These are phyloP conservation scores for Rhizoglyphus robini DNA, from an alignment of 1,140 invertebrate genomes.

Conservation along the genomic window DNA sequence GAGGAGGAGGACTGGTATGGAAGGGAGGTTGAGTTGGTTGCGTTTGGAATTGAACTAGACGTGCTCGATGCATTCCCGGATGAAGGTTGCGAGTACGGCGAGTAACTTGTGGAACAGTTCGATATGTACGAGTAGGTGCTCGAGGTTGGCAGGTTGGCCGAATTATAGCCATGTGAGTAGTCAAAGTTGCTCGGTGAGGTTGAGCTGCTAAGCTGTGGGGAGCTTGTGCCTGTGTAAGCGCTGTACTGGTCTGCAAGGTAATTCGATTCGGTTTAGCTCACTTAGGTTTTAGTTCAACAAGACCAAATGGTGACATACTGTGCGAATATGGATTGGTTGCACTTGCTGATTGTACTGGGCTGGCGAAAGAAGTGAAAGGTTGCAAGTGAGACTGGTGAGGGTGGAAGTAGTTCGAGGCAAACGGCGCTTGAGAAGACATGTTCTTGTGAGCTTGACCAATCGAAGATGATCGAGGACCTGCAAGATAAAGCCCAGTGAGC, in stretches of 20 bases:
- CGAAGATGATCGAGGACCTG: not conserved
- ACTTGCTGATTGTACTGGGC: not conserved
- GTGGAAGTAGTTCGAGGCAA: not conserved
- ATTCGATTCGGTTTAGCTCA: not conserved
- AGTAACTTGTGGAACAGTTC: not conserved
- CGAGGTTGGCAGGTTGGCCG: not conserved
- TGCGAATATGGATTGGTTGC: conserved; percentile 12
- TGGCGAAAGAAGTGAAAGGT: not conserved
- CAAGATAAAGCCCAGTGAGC: no score
- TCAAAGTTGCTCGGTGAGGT: not conserved
- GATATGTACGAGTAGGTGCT: not conserved
- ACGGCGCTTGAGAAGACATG: not conserved
- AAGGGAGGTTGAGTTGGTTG: not conserved
- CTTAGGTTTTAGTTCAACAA: not conserved
- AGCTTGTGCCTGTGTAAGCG: not conserved
- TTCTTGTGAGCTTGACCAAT: conserved; percentile 1
- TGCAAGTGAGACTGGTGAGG: conserved; percentile 6
- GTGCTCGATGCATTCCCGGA: not conserved
- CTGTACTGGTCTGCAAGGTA: not conserved
- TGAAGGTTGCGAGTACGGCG: not conserved
- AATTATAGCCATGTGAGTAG: not conserved
- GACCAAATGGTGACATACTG: not conserved
- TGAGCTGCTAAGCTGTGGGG: not conserved
- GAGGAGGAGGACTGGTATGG: not conserved
- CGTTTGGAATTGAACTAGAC: not conserved